These are phyloP conservation scores for Rhagologus leucostigma DNA, from an alignment of 2,113 vertebrate genomes.

Conservation along the genomic window DNA sequence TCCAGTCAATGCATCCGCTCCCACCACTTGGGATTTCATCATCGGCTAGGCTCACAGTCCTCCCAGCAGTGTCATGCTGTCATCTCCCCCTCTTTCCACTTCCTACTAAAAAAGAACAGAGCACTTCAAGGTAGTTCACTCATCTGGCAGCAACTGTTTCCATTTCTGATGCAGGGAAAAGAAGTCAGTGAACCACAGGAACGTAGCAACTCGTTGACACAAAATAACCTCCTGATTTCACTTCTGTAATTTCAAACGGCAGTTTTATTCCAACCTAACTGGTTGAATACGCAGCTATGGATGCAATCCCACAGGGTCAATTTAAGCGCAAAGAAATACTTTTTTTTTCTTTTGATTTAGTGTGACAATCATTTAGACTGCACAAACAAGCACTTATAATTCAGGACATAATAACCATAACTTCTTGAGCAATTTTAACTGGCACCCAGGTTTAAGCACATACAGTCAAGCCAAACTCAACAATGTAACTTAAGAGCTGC, in stretches of 20 bases:
- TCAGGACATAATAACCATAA: background rate
- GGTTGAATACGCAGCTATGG: rapidly evolving
- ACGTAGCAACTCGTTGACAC: background rate
- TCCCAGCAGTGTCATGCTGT: rapidly evolving
- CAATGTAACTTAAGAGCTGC: background rate
- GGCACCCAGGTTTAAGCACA: background rate
- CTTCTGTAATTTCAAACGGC: background rate
- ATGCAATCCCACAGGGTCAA: background rate
- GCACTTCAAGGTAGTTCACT: background rate
- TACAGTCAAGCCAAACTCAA: background rate
- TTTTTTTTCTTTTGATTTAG: background rate
- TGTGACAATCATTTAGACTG: background rate
- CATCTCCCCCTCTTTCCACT: background rate
- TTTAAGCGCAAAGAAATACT: background rate
- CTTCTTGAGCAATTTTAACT: background rate
- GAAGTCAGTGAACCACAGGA: background rate
- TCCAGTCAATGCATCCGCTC: background rate
- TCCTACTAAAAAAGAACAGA: background rate
- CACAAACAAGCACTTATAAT: background rate
- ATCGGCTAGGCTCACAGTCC: background rate
- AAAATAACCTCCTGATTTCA: background rate
- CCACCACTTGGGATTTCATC: background rate
- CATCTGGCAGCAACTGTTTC: background rate
- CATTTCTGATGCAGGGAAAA: background rate
- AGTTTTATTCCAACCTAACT: background rate